Percentiles rank a stretch among this genome's conserved stretches.
These are phyloP conservation scores for Drosophila formosana DNA, from an alignment of 2,888 invertebrate genomes.

Conservation along the genomic window DNA sequence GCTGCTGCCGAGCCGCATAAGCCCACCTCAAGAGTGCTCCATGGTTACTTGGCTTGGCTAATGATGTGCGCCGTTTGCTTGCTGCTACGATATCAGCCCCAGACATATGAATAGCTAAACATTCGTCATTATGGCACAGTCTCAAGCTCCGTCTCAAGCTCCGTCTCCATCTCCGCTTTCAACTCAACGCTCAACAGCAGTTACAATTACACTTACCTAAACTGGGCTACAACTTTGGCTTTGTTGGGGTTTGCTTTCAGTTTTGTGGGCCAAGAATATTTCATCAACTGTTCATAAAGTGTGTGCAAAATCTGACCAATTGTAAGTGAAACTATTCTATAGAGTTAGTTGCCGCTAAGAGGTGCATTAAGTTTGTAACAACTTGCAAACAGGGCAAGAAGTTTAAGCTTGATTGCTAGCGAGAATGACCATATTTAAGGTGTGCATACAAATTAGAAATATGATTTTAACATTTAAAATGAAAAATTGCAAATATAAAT, in stretches of 20 bases:
- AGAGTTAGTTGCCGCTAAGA: neutral
- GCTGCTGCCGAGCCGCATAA: slow-evolving; percentile 43
- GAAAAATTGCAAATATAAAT: too few species aligned
- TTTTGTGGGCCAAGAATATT: slow-evolving; percentile 38
- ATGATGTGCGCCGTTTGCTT: slow-evolving; percentile 73
- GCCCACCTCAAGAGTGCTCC: slow-evolving; percentile 81
- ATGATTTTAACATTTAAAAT: too few species aligned
- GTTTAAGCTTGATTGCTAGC: too few species aligned
- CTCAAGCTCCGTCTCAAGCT: slow-evolving; percentile 1
- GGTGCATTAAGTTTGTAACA: neutral
- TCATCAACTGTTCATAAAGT: slow-evolving; percentile 19
- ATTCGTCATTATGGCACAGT: slow-evolving; percentile 73
- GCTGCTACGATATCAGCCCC: slow-evolving; percentile 51
- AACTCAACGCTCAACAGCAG: slow-evolving; percentile 38
- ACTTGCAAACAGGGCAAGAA: too few species aligned
- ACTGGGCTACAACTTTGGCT: slow-evolving; percentile 19
- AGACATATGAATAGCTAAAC: slow-evolving; percentile 74
- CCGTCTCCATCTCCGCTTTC: neutral
- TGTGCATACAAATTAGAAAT: too few species aligned
- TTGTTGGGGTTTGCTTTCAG: slow-evolving; percentile 36
- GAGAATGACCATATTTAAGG: too few species aligned
- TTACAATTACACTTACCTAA: slow-evolving; percentile 53
- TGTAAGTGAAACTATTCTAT: slow-evolving; percentile 12
- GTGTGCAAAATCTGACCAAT: slow-evolving; percentile 17
- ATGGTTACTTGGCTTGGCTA: slow-evolving; percentile 72